Conservation (phyloP, 2,888 invertebrate species). For the Drosophila flavopinicola region DNA sequence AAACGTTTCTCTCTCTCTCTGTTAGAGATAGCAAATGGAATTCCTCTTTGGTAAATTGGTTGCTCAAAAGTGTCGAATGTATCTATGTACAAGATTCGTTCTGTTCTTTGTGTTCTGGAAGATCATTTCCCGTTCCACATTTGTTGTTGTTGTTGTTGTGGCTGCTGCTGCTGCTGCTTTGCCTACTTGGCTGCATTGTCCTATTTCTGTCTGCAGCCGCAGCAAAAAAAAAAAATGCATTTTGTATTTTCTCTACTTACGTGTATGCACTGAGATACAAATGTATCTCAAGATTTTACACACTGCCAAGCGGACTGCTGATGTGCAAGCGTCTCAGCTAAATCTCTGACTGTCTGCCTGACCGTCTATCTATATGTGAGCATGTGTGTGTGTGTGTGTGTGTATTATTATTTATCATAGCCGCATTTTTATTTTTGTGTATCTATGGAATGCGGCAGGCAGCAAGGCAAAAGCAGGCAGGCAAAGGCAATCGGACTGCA, state of each 20-base stretch:
- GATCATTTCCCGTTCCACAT: conserved; percentile 43
- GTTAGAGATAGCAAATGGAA: conserved; percentile 32
- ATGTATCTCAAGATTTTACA: conserved; percentile 64
- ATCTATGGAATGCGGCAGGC: conserved; percentile 76
- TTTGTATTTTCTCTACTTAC: conserved; percentile 18
- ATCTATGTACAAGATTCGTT: conserved; percentile 11
- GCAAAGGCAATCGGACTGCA: conserved; percentile 36
- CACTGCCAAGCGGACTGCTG: conserved; percentile 40
- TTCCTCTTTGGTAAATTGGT: conserved; percentile 43
- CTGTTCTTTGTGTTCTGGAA: conserved; percentile 27
- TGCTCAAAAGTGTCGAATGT: conserved; percentile 23
- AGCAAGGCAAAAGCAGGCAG: conserved; percentile 24
- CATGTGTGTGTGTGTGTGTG: conserved; percentile 22
- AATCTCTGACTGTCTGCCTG: conserved; percentile 29
- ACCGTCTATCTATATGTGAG: conserved; percentile 8
- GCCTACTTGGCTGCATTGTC: conserved; percentile 60
- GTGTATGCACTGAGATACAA: conserved; percentile 52
- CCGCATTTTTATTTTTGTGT: conserved; percentile 81
- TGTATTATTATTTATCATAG: conserved; percentile 78
- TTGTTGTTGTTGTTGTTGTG: conserved; percentile 7
- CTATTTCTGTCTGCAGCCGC: conserved; percentile 44
- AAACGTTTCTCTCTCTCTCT: conserved; percentile 15
- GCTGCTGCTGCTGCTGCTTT: conserved; percentile 18
- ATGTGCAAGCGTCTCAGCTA: conserved; percentile 32
- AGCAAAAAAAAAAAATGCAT: conserved; percentile 20